Conservation (phyloP, 2,888 invertebrate species). For the Notodonta dromedarius region DNA sequence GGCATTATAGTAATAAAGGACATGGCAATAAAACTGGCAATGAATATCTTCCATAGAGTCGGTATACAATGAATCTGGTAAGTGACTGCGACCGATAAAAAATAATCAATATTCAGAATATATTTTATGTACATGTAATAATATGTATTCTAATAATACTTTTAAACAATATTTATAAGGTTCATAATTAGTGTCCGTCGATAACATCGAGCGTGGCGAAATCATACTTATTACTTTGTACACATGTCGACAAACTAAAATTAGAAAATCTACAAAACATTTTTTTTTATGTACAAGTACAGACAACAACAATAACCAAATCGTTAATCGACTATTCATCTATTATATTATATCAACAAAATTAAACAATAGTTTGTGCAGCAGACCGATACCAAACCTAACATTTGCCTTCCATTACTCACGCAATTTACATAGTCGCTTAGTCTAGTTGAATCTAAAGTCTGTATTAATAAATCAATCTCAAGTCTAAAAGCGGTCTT, state of each 20-base stretch:
- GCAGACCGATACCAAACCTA: conserved; percentile 40
- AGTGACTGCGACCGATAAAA: conserved; percentile 53
- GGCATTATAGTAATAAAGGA: conserved; percentile 33
- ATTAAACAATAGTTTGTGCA: conserved; percentile 49
- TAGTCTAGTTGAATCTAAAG: conserved; percentile 53
- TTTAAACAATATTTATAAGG: conserved; percentile 82
- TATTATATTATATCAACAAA: conserved; percentile 56
- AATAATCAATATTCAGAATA: conserved; percentile 68
- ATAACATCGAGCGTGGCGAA: conserved; percentile 64
- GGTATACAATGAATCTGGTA: conserved; percentile 31
- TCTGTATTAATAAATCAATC: no score
- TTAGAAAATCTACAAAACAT: conserved; percentile 82
- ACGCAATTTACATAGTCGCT: conserved; percentile 54
- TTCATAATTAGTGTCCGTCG: conserved; percentile 56
- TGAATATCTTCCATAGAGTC: conserved; percentile 34
- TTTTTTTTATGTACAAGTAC: conserved; percentile 69
- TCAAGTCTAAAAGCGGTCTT: no score
- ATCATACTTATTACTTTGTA: conserved; percentile 78
- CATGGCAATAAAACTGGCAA: conserved; percentile 43
- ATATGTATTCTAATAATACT: conserved; percentile 78
- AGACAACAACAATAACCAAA: conserved; percentile 76
- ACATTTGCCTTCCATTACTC: conserved; percentile 37
- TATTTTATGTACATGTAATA: conserved; percentile 69
- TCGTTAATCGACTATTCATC: conserved; percentile 54
- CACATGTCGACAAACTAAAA: conserved; percentile 75